These are phyloP conservation scores for Sphenodon punctatus DNA, from an alignment of 2,797 vertebrate species.

Conservation along the genomic window DNA sequence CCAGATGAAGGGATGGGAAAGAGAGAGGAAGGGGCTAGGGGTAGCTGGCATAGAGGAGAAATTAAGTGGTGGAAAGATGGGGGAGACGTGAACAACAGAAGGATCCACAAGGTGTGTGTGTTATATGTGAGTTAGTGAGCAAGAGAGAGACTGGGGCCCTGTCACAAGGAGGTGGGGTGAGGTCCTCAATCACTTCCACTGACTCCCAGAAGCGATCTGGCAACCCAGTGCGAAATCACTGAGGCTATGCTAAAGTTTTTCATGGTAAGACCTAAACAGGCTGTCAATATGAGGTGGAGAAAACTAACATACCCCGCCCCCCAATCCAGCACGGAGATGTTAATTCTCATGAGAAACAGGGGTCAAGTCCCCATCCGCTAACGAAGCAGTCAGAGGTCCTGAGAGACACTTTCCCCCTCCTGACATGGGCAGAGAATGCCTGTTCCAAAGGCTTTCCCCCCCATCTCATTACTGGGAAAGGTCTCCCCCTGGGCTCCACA, in stretches of 20 bases:
- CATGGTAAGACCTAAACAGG: not conserved
- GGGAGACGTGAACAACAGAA: no score
- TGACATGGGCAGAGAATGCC: not conserved
- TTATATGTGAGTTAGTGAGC: no score
- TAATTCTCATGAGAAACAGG: not conserved
- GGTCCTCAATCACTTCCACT: no score
- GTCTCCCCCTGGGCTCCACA: not conserved
- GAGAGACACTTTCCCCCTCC: not conserved
- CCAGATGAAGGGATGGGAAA: not conserved
- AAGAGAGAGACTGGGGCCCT: not conserved
- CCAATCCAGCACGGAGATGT: no score
- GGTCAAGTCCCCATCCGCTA: not conserved
- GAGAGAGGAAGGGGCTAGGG: not conserved
- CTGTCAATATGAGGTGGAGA: no score
- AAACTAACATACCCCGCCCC: no score
- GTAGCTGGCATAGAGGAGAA: not conserved
- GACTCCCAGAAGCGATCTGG: no score
- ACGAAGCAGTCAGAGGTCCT: rapidly evolving
- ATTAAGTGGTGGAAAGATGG: not conserved
- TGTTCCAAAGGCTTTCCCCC: not conserved
- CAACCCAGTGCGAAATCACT: no score
- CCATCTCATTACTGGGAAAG: not conserved
- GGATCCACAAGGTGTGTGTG: no score
- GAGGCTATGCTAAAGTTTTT: not conserved
- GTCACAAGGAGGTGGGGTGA: no score